These are phyloP conservation scores for Bufotes viridis DNA, from an alignment of 2,797 vertebrate genomes.

Conservation along the genomic window DNA sequence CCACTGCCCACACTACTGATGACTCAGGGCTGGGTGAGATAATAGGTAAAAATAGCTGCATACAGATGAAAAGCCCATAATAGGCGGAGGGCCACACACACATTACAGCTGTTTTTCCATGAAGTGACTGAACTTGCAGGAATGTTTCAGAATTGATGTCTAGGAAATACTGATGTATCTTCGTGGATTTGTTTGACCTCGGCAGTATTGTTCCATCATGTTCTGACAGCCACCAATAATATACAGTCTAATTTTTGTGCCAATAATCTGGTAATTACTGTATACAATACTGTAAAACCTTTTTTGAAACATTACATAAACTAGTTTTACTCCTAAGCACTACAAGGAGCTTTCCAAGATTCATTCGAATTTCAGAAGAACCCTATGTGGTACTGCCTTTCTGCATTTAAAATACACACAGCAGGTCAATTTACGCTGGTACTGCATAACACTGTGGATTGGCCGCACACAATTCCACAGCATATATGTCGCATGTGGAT, in stretches of 20 bases:
- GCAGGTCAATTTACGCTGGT: too few species aligned
- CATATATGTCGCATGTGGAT: too few species aligned
- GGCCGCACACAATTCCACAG: too few species aligned
- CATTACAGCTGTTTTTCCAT: not conserved
- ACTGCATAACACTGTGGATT: too few species aligned
- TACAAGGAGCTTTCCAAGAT: too few species aligned
- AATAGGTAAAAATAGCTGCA: constrained; percentile 7
- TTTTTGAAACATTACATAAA: not conserved
- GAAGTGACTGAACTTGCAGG: not conserved
- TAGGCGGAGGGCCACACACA: not conserved
- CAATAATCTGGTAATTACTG: too few species aligned
- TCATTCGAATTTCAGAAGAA: too few species aligned
- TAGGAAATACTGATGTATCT: not conserved
- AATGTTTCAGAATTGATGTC: not conserved
- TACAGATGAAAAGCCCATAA: not conserved
- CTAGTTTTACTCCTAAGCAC: not conserved
- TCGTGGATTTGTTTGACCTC: not conserved
- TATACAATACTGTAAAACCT: too few species aligned
- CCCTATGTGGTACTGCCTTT: too few species aligned
- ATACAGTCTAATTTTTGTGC: not conserved
- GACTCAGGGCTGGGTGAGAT: constrained; percentile 4
- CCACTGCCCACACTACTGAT: not conserved
- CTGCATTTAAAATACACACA: too few species aligned
- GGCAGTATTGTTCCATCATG: not conserved
- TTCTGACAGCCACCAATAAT: not conserved